Base-by-base conservation (phyloP, 2,888 invertebrate genomes). In the Xylota segnis region DNA sequence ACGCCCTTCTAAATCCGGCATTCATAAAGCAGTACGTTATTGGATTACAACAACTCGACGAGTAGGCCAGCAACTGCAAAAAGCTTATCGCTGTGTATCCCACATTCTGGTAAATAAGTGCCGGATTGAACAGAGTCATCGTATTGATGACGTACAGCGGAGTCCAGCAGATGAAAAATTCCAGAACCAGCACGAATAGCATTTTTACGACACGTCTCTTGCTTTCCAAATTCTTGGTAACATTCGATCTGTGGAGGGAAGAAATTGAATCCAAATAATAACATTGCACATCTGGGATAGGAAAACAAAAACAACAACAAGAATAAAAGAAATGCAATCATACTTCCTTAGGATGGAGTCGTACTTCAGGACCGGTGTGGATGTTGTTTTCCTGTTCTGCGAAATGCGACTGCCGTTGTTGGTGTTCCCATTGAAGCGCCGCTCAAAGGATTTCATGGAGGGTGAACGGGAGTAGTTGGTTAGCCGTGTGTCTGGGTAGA, bases 1-100 rank as follows among this genome's bases (percentile, higher is more conserved):
- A 97, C 0, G 96, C 96, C 87, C 96, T 96, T 9, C 97, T 93
- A 90, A 98, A 98, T 91, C 96, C 96, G 88, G 95, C 94, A 92
- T 97, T 98, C 97, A 98, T 97, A 93, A 98, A 97, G 92, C 97
- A 97, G 91, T 97, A 98, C 0, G 97, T 98, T 89, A 98, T 97
- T 0, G 97, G 97, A 90, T 98, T 98, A 91, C 96, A 96, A 91
- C 97, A 97, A 6, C 96, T 96, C 0, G 96, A 96, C 66, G 96
- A 94, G 91, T 97, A 97, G 0, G 97, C 96, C 63, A 97, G 91
- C 29, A 97, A 93, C 87, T 97, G 96, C 0, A 97, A 93, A 4
- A 95, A 93, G 4, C 95, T 94, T 52, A 97, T 94, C 7, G 96
- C 95, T 4, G 95, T 95, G 10, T 95, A 94, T 2, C 96, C 96